A percentile compares a stretch with the other conserved stretches of the same genome.
Evolutionary conservation across 2,888 invertebrate species (phyloP).

Genomic region (Andricus quercusramuli): DNA sequence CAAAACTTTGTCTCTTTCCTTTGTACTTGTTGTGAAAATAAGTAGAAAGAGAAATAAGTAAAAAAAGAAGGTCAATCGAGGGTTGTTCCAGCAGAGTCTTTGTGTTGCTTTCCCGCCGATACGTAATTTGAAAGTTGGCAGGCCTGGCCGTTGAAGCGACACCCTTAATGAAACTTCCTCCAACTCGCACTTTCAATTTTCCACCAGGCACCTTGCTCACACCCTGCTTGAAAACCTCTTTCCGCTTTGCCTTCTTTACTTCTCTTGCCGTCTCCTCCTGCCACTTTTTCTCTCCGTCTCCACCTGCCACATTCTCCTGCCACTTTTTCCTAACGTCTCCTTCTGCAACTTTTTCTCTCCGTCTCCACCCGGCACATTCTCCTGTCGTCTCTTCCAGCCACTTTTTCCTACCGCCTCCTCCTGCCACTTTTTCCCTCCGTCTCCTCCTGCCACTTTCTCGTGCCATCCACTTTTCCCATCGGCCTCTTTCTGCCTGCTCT

Average conservation of each 20-base stretch:
- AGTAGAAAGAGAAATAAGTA: constrained; percentile 45
- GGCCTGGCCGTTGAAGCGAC: constrained; percentile 62
- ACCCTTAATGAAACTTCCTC: constrained; percentile 74
- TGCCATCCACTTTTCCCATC: no score
- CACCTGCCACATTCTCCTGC: no score
- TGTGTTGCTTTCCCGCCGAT: constrained; percentile 67
- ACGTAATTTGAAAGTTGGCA: constrained; percentile 77
- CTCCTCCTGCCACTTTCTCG: no score
- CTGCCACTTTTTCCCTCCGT: no score
- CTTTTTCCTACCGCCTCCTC: neutral
- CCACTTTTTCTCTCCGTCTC: no score
- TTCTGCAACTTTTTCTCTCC: no score
- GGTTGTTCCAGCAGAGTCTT: neutral
- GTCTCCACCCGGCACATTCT: no score
- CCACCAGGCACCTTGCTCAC: constrained; percentile 52
- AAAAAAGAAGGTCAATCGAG: constrained; percentile 15
- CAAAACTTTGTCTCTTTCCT: no score
- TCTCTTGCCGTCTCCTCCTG: no score
- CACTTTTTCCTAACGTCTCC: no score
- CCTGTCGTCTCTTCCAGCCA: neutral
- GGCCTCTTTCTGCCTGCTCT: no score
- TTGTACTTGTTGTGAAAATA: constrained; percentile 45
- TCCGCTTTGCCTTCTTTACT: neutral
- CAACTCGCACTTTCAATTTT: constrained; percentile 74
- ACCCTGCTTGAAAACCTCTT: constrained; percentile 14